Conservation (phyloP, 2,888 invertebrate genomes). For the Netelia melanura region DNA sequence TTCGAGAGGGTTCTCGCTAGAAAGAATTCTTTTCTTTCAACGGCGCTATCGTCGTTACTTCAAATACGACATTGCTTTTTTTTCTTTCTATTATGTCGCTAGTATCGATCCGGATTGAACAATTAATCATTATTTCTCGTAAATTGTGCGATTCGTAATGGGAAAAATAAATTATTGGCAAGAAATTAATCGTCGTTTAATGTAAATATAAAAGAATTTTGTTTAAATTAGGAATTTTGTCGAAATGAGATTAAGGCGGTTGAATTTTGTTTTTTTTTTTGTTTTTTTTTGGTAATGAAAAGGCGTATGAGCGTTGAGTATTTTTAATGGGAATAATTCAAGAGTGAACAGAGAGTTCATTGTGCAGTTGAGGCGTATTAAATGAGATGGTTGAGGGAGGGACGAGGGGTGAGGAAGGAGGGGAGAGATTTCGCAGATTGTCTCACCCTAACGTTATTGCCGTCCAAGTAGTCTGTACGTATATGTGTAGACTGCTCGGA, state of each 20-base stretch:
- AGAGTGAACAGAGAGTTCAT: constrained; percentile 42
- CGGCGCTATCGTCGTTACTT: too few relatives aligned
- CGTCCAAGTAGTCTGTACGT: neutral
- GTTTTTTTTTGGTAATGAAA: neutral
- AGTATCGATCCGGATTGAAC: too few relatives aligned
- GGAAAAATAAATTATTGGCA: too few relatives aligned
- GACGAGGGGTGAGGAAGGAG: too few relatives aligned
- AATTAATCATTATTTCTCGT: too few relatives aligned
- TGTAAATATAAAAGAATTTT: too few relatives aligned
- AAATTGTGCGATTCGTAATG: too few relatives aligned
- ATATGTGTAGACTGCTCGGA: constrained; percentile 1
- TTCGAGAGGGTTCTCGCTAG: neutral
- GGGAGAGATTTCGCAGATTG: constrained; percentile 30
- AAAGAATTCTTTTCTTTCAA: neutral
- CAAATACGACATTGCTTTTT: too few relatives aligned
- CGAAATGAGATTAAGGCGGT: neutral
- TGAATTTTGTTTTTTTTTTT: neutral
- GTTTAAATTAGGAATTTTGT: neutral
- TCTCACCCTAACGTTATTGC: constrained; percentile 24
- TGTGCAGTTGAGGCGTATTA: constrained; percentile 29
- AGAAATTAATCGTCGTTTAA: too few relatives aligned
- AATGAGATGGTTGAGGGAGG: constrained; percentile 4
- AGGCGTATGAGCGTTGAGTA: neutral
- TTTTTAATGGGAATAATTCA: constrained; percentile 24
- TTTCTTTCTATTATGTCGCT: too few relatives aligned